Conservation (phyloP, 2,888 invertebrate genomes). For the Dynastes hyllus region DNA sequence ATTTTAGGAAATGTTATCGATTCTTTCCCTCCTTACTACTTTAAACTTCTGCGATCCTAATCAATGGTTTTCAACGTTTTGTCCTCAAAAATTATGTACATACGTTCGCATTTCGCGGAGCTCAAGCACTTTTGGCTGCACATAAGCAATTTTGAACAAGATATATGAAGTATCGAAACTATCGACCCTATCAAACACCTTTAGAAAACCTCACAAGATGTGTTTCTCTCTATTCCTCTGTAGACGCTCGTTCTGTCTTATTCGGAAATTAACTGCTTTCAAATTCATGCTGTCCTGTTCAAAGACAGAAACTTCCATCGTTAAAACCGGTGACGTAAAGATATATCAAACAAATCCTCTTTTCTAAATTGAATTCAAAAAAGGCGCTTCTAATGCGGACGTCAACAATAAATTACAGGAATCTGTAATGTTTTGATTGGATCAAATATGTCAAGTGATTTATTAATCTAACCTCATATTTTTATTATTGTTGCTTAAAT, state of each 20-base stretch:
- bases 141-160: neutral
- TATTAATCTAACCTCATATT: conserved; percentile 17
- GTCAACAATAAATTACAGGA: conserved; percentile 3
- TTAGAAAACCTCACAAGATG: neutral
- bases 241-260: neutral
- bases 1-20: neutral
- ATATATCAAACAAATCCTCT: conserved; percentile 4
- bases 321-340: conserved; percentile 41
- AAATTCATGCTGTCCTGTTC: conserved; percentile 15
- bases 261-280: neutral
- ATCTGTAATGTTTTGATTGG: neutral
- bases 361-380: neutral
- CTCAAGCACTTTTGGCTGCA: neutral
- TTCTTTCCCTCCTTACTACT: neutral
- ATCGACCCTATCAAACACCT: neutral
- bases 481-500: conserved; percentile 9
- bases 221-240: too few species aligned
- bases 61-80: conserved; percentile 34
- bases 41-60: conserved; percentile 7
- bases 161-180: neutral
- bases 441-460: neutral
- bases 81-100: conserved; percentile 44
- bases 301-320: conserved; percentile 42
- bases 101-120: conserved; percentile 13
- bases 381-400: neutral